These are phyloP conservation scores for Cataglyphis cursor DNA, from an alignment of 2,888 invertebrate species.

Conservation along the genomic window DNA sequence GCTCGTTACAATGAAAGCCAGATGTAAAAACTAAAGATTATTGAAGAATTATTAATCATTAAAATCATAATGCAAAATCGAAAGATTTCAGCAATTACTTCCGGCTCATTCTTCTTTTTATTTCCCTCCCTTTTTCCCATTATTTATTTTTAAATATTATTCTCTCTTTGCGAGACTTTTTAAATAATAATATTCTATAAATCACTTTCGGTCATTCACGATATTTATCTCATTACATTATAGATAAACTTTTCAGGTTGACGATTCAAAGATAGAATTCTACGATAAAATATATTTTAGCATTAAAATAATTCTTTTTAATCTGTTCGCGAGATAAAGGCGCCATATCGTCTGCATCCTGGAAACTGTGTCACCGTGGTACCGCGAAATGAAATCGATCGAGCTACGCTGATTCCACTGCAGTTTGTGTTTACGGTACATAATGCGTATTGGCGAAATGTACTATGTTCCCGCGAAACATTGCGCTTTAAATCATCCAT, in stretches of 20 bases:
- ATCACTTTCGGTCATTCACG: neutral
- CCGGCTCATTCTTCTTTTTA: neutral
- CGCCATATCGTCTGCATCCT: constrained; percentile 4
- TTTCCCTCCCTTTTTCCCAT: neutral
- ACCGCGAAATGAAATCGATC: constrained; percentile 71
- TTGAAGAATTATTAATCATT: neutral
- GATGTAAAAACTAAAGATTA: neutral
- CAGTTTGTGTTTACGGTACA: constrained; percentile 43
- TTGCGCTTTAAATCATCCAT: neutral
- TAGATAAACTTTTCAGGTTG: neutral
- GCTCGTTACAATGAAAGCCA: neutral
- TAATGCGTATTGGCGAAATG: neutral
- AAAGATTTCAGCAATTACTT: neutral
- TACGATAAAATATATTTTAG: neutral
- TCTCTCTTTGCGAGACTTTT: neutral
- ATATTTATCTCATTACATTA: neutral
- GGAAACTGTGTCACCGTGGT: constrained; percentile 68
- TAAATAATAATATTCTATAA: neutral
- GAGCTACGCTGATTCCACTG: constrained; percentile 55
- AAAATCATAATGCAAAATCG: neutral
- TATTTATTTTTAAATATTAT: constrained; percentile 10
- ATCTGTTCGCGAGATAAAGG: neutral
- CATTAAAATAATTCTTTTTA: neutral
- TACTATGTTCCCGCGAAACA: constrained; percentile 26
- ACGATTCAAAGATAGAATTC: neutral